phyloP scores from a whole-genome alignment of 2,113 vertebrate species.

The Emydocephalus ijimae region DNA sequence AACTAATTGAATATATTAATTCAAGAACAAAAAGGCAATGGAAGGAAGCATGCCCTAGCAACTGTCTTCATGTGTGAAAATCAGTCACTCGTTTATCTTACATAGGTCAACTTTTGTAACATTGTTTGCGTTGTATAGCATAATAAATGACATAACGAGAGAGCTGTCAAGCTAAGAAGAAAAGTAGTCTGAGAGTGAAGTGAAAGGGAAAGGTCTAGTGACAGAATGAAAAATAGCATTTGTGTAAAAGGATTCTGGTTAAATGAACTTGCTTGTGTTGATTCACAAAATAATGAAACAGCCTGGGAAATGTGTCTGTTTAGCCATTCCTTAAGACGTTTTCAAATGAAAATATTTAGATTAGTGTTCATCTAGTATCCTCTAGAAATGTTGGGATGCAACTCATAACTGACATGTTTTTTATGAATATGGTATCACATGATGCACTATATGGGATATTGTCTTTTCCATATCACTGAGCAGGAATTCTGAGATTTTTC shows the following conservation, averaged over 20 bases:
- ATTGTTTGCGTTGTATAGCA: constrained; percentile 64
- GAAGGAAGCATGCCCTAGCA: constrained; percentile 70
- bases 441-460: not conserved
- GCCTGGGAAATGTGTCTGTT: constrained; percentile 61
- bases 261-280: constrained; percentile 55
- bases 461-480: fast-evolving
- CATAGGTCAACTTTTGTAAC: constrained; percentile 70
- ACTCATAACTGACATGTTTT: not conserved
- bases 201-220: constrained; percentile 50
- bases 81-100: constrained; percentile 71
- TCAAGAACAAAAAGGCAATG: constrained; percentile 63
- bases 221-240: constrained; percentile 67
- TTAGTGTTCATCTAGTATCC: not conserved
- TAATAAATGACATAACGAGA: constrained; percentile 55
- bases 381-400: not conserved
- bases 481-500: not conserved
- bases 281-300: constrained; percentile 44
- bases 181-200: constrained; percentile 60
- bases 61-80: constrained; percentile 67
- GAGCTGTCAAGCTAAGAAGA: constrained; percentile 60
- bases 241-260: constrained; percentile 49
- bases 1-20: constrained; percentile 62
- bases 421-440: not conserved
- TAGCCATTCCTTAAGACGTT: constrained; percentile 49
- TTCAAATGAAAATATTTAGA: constrained; percentile 37